Evolutionary conservation across 2,888 invertebrate species (phyloP), one percentile per base, ranked within the genome.

Genomic region (Acanthosepion lycidas): DNA sequence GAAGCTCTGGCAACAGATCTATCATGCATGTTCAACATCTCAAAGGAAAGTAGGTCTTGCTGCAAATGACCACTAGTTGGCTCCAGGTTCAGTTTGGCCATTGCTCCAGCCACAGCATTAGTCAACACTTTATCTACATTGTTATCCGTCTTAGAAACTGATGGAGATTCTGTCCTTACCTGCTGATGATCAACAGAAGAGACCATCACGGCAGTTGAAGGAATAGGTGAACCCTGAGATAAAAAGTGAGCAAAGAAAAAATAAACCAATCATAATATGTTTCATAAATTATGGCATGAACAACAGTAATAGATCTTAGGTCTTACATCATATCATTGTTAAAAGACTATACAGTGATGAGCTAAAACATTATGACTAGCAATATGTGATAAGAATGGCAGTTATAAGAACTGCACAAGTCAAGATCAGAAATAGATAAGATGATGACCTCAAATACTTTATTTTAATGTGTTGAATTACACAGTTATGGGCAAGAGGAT

Each of bases 1-100:
- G 97, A 97, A 42, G 95, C 95, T 51, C 95, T 96, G 42, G 95
- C 95, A 53, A 95, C 92, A 94, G 95, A 95, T 95, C 95, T 94
- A 94, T 95, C 95, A 42, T 94, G 95, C 94, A 95, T 95, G 93
- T 96, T 95, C 94, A 96, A 95, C 95, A 96, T 95, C 95, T 95
- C 96, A 95, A 95, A 96, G 55, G 95, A 96, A 95, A 96, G 95
- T 53, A 95, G 95, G 91, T 96, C 96, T 59, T 95, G 95, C 6
- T 94, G 95, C 64, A 94, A 64, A 48, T 94, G 94, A 53, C 92
- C 42, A 92, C 42, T 94, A 1, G 94, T 94, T 91, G 78, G 94
- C 53, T 92, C 33, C 20, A 95, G 91, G 23, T 78, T 94, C 94
- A 95, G 94, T 93, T 95, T 94, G 12, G 95, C 95, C 94, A 95